These are phyloP conservation scores for Hydropsyche betteni DNA, from an alignment of 2,888 invertebrate genomes.

Conservation along the genomic window DNA sequence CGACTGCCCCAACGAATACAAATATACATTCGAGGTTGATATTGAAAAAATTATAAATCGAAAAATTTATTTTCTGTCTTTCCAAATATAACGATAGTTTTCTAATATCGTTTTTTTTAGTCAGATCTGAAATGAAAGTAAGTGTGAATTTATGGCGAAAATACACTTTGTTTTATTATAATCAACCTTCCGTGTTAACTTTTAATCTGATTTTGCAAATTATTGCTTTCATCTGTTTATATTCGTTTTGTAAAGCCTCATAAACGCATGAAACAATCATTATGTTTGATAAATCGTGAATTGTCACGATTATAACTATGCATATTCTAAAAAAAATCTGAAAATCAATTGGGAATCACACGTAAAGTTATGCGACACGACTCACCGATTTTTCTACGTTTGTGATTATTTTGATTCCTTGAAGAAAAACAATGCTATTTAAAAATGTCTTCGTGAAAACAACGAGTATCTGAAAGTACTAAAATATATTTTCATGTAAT, in stretches of 20 bases:
- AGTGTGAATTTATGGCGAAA: not conserved
- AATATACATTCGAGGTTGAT: not conserved
- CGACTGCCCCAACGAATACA: not conserved
- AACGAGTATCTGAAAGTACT: not conserved
- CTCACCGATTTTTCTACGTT: not conserved
- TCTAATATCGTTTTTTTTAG: too few species aligned
- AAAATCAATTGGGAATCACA: too few species aligned
- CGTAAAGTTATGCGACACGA: not conserved
- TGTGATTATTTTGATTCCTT: not conserved
- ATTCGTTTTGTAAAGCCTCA: not conserved
- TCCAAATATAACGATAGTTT: too few species aligned
- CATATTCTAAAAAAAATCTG: too few species aligned
- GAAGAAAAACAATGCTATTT: not conserved
- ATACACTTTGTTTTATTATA: not conserved
- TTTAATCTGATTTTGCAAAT: not conserved
- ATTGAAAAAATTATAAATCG: constrained; percentile 3
- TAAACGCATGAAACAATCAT: not conserved
- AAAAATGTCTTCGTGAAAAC: not conserved
- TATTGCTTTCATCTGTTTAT: not conserved
- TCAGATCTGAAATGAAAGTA: not conserved
- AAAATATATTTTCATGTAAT: too few species aligned
- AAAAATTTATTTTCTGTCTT: not conserved
- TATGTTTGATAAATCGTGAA: not conserved
- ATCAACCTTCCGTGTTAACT: not conserved
- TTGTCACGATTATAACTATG: not conserved